Conservation (phyloP, 2,888 invertebrate genomes). For the Mesorhabditis belari region DNA sequence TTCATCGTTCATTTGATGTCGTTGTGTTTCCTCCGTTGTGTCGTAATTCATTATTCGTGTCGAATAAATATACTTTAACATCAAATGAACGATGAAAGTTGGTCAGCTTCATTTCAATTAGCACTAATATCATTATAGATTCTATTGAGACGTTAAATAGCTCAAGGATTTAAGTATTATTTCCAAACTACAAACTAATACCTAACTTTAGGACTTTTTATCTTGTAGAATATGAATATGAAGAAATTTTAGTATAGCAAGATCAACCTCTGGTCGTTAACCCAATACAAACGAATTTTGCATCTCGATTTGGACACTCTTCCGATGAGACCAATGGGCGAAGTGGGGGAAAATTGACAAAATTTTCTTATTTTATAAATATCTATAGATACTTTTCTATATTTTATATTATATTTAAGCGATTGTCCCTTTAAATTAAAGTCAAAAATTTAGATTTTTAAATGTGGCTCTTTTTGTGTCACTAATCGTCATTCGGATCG, state of each 20-base stretch:
- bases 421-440: not conserved
- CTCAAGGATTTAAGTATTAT: too few relatives aligned
- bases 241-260: conserved; percentile 40
- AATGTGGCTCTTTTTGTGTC: conserved; percentile 42
- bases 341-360: too few relatives aligned
- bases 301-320: conserved; percentile 38
- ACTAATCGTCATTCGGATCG: conserved; percentile 42
- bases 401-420: not conserved
- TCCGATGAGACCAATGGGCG: conserved; percentile 10
- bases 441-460: conserved; percentile 10
- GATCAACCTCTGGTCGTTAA: conserved; percentile 41
- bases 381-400: not conserved
- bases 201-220: too few relatives aligned
- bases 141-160: too few relatives aligned
- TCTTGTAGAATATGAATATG: not conserved
- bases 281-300: conserved; percentile 27
- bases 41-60: too few relatives aligned
- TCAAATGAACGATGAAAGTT: too few relatives aligned
- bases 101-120: too few relatives aligned
- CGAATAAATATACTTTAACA: too few relatives aligned
- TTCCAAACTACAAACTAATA: too few relatives aligned
- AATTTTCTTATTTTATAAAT: not conserved
- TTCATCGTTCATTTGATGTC: too few relatives aligned
- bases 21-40: too few relatives aligned
- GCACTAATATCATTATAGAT: too few relatives aligned